Evolutionary conservation across 2,888 invertebrate genomes (phyloP), one percentile per base, ranked within the genome.

Genomic region (Hedya salicella): DNA sequence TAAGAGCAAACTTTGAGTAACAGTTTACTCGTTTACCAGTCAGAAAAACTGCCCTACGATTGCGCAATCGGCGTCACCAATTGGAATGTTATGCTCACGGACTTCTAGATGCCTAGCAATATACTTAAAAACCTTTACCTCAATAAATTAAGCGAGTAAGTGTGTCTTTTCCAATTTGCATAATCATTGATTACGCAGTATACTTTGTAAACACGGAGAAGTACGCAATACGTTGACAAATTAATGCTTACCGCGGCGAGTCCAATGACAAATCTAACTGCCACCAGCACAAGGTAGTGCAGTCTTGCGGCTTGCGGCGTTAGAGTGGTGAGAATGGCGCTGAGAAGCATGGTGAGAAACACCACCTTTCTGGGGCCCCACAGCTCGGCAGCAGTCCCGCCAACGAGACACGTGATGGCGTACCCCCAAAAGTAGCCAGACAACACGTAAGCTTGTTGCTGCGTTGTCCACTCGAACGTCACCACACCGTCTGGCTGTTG

Each of bases 341-440:
- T 88, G 30, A 94, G 75, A 11, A 94, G 70, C 84, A 93, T 92
- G 0, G 94, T 93, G 59, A 93, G 85, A 36, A 94, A 94, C 1
- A 95, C 93, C 49, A 94, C 92, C 69, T 89, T 89, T 25, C 93
- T 87, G 0, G 94, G 92, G 0, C 95, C 95, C 80, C 95, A 94
- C 76, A 93, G 85, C 85, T 95, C 95, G 0, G 95, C 95, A 9
- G 95, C 80, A 0, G 94, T 93, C 0, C 95, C 95, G 0, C 93
- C 90, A 0, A 95, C 93, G 62, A 95, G 82, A 36, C 94, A 94
- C 0, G 95, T 94, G 52, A 95, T 81, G 62, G 95, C 93, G 76
- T 95, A 95, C 2, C 92, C 92, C 92, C 91, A 91, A 78, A 92
- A 91, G 71, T 91, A 92, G 0, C 90, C 88, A 0, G 95, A 95